Evolutionary conservation across 2,888 invertebrate species (phyloP).

Genomic region (Kuschelorhynchus macadamiae): DNA sequence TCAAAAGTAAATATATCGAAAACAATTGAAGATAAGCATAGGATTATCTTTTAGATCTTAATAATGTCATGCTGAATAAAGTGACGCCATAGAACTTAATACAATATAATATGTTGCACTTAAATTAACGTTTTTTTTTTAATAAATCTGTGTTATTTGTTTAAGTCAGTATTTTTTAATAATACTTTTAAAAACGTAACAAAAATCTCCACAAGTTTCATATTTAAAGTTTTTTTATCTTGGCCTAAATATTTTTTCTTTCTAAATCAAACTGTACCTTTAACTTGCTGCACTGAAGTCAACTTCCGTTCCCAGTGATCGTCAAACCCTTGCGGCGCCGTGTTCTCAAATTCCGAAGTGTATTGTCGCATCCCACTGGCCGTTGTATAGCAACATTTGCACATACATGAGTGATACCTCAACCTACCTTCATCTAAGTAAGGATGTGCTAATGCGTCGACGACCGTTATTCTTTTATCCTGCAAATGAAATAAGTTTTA

Average conservation of each 20-base stretch:
- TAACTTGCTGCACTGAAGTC: constrained; percentile 92
- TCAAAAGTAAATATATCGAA: too few species aligned
- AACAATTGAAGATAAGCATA: too few species aligned
- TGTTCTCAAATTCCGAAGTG: constrained; percentile 92
- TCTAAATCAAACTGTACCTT: constrained; percentile 76
- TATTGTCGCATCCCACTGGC: constrained; percentile 87
- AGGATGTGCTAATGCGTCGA: constrained; percentile 96
- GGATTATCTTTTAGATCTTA: too few species aligned
- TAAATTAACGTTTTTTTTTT: too few species aligned
- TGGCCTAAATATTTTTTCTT: background rate
- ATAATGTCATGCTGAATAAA: too few species aligned
- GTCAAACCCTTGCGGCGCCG: constrained; percentile 92
- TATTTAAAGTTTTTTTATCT: background rate
- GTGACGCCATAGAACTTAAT: too few species aligned
- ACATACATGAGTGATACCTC: constrained; percentile 99
- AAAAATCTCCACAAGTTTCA: too few species aligned
- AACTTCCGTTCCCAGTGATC: constrained; percentile 98
- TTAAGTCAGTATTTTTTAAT: too few species aligned
- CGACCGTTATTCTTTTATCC: constrained; percentile 95
- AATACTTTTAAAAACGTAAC: too few species aligned
- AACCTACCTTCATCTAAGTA: constrained; percentile 98
- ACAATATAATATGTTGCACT: too few species aligned
- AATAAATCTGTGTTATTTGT: too few species aligned
- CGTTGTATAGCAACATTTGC: constrained; percentile 94
- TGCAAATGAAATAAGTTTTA: constrained; percentile 64